Evolutionary conservation across 2,113 vertebrate genomes (phyloP).

Genomic region (Callopanchax toddi): DNA sequence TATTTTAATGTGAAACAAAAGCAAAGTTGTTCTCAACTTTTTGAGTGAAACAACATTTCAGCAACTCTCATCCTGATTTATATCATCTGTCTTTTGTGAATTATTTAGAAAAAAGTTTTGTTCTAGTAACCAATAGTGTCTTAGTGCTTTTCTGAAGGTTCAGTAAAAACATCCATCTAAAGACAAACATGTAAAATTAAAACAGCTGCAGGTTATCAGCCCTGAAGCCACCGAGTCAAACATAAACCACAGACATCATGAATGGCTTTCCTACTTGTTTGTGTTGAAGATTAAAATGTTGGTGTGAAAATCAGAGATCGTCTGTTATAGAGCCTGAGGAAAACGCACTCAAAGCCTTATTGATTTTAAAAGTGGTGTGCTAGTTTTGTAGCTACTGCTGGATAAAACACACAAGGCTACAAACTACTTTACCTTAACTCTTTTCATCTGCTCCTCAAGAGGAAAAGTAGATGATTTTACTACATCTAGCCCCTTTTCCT

Average conservation of each 20-base stretch:
- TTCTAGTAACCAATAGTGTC: no score
- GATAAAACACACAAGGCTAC: no score
- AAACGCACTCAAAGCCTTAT: neutral
- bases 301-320: neutral
- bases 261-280: constrained; percentile 1
- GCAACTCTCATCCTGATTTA: no score
- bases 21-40: no score
- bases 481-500: constrained; percentile 86
- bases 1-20: no score
- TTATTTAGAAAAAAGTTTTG: no score
- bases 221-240: neutral
- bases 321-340: neutral
- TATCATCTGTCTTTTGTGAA: no score
- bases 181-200: constrained; percentile 3
- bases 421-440: constrained; percentile 84
- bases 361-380: constrained; percentile 1
- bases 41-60: no score
- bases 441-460: constrained; percentile 85
- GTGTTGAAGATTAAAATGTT: neutral
- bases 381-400: constrained; percentile 23
- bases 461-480: constrained; percentile 82
- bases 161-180: neutral
- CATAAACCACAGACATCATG: constrained; percentile 6
- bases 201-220: constrained; percentile 1
- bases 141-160: no score